Conservation (phyloP, 2,888 invertebrate species). For the Nudaria mundana region DNA sequence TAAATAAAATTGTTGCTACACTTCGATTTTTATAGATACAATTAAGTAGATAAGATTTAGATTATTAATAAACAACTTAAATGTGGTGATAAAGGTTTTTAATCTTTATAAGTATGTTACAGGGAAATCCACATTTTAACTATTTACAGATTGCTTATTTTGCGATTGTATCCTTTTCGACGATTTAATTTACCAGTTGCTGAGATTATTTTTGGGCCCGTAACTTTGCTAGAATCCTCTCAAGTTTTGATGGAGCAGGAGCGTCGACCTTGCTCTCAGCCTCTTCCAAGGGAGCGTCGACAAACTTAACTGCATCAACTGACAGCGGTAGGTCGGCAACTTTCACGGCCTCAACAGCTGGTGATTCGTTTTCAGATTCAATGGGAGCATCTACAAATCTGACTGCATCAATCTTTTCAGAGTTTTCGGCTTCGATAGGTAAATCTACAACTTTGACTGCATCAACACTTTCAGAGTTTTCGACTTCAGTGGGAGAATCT, state of each 20-base stretch:
- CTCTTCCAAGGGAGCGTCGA: background rate
- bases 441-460: background rate
- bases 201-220: too few species aligned
- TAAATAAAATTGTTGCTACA: constrained; percentile 67
- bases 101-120: constrained; percentile 1
- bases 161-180: background rate
- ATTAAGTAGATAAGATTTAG: constrained; percentile 32
- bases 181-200: too few species aligned
- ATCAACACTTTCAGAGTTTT: background rate
- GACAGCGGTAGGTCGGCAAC: constrained; percentile 1
- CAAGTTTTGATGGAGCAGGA: background rate
- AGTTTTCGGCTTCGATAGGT: background rate
- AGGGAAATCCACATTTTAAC: background rate
- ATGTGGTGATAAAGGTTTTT: constrained; percentile 4
- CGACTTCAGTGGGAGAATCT: background rate
- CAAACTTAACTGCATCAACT: constrained; percentile 1
- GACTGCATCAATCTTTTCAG: background rate
- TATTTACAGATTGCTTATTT: background rate
- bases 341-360: background rate
- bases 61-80: constrained; percentile 25
- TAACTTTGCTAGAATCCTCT: background rate
- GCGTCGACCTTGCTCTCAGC: background rate
- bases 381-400: constrained; percentile 6
- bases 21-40: constrained; percentile 19
- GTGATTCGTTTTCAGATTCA: background rate